Evolutionary conservation across 2,888 invertebrate genomes (phyloP), one percentile per base, ranked within the genome.

Genomic region (Mythimna ferrago): DNA sequence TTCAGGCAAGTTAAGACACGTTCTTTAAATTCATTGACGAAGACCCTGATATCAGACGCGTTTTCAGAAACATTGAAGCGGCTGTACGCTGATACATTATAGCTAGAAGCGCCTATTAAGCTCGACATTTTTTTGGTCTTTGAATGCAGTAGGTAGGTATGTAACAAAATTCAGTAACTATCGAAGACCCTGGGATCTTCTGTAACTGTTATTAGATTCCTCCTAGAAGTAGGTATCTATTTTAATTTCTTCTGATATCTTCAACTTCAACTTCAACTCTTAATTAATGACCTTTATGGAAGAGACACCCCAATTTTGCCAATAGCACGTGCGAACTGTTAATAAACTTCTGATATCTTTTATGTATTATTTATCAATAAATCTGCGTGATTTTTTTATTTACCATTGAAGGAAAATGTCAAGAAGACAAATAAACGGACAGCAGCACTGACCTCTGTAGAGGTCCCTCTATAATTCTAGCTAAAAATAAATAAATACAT

Each of bases 21-120:
- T 14, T 92, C 83, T 56, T 75, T 91, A 80, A 92, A 95, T 80
- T 92, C 90, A 69, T 85, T 84, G 4, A 94, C 78, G n/a, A 96
- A 93, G 21, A 91, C 68, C 38, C 85, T 78, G 21, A 95, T 92
- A 79, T 94, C 94, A 2, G 94, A 94, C 71, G 86, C 76, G 44
- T 76, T 86, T 44, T 86, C 86, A 0, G 90, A 88, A 72, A 93
- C 74, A 86, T 93, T 93, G 76, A 88, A 92, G 44, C 92, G 90
- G 71, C 90, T 92, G 74, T 92, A 91, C 5, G 86, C 84, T 9
- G 90, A 84, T 53, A 90, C 80, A 65, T 89, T 88, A n/a, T 87
- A 88, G 21, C 86, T 71, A 38, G 83, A 74, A 11, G 16, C 2
- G 44, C 38, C 61, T 0, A 7, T 1, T n/a, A n/a, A 0, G 21